Evolutionary conservation across 2,888 invertebrate species (phyloP), one percentile per base, ranked within the genome.

Genomic region (Molanna angustata): DNA sequence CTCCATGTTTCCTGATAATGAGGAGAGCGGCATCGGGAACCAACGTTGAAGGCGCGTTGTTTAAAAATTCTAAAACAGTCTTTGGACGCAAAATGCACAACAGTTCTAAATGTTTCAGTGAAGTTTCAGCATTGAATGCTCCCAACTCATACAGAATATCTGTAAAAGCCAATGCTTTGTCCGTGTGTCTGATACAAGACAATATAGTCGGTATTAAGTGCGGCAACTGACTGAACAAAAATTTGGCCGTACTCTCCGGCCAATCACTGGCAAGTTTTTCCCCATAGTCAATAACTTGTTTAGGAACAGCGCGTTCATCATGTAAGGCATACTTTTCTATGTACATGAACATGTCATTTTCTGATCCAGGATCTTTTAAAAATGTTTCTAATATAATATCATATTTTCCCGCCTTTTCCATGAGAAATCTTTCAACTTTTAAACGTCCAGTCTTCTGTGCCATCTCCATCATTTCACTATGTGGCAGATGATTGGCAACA

Each of bases 1-100:
- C 67, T 1, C 68, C 69, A 32, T 64, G 61, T 49, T 67, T 68
- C 20, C 66, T 66, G 33, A 75, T 67, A 13, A 69, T 63, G 3
- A 61, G 60, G 14, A 76, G 63, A 22, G 76, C 74, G 14, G 71
- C 70, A 60, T 76, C 76, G 9, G 76, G 76, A 0, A 72, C 66
- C 6, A 76, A 66, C 21, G 67, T 58, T 3, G 74, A 72, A 3
- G 67, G 63, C 47, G 72, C 66, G 18, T 67, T 65, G 4, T 55
- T 52, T 4, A 76, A 62, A 53, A 75, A 75, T 0, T 57, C 53
- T 17, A 65, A 64, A 21, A 71, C 74, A 4, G 63, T 63, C 2
- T 46, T 46, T 1, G 73, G 71, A 0, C 66, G 64, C 18, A 58
- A 55, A 2, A 59, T 59, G 59, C 74, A 73, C 31, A 74, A 64